These are phyloP conservation scores for Puffinus mauretanicus DNA, from an alignment of 2,113 vertebrate genomes.

Conservation along the genomic window DNA sequence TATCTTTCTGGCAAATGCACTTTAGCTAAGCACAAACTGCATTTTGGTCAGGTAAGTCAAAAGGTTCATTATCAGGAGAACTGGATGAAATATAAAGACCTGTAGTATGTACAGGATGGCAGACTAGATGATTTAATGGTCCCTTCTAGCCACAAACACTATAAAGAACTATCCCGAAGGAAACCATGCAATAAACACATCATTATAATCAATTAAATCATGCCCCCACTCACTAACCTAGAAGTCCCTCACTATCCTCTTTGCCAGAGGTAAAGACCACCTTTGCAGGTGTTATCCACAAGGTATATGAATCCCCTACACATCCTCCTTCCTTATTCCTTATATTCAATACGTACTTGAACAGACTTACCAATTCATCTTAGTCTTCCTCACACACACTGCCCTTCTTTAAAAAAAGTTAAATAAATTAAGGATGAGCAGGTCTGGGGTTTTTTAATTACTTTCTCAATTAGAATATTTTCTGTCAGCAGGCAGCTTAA, in stretches of 20 bases:
- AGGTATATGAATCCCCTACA: not conserved
- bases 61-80: not conserved
- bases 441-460: not conserved
- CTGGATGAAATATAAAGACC: not conserved
- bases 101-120: not conserved
- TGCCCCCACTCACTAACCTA: not conserved
- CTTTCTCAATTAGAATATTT: not conserved
- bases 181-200: not conserved
- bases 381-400: not conserved
- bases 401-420: not conserved
- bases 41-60: not conserved
- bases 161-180: not conserved
- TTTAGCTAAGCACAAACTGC: not conserved
- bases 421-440: not conserved
- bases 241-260: not conserved
- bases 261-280: not conserved
- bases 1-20: not conserved
- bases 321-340: not conserved
- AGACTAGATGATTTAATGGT: not conserved
- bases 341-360: not conserved
- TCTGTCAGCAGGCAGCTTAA: not conserved
- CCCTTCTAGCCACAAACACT: not conserved
- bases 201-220: not conserved
- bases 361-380: not conserved
- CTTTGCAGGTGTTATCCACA: not conserved